These are phyloP conservation scores for Octodonta nipae DNA, from an alignment of 2,888 invertebrate genomes.

Conservation along the genomic window DNA sequence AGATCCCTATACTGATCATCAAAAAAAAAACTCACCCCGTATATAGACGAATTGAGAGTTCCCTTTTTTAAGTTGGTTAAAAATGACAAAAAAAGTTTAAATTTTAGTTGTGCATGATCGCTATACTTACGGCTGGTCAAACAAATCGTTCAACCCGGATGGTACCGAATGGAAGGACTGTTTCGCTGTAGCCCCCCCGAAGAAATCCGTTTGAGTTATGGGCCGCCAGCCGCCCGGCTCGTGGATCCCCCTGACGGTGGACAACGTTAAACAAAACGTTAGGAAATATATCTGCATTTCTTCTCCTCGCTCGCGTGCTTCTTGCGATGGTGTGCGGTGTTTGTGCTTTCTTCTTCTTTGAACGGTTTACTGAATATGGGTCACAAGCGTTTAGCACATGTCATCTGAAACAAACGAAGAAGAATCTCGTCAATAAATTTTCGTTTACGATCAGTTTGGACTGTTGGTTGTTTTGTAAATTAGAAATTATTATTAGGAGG, in stretches of 20 bases:
- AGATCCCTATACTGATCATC: too few relatives aligned
- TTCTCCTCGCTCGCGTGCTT: conserved; percentile 1
- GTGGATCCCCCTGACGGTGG: conserved; percentile 26
- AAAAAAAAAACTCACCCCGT: too few relatives aligned
- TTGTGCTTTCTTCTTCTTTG: too few relatives aligned
- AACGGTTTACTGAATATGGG: conserved; percentile 5
- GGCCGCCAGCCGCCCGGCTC: conserved; percentile 41
- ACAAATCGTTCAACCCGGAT: conserved; percentile 9
- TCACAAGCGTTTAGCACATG: conserved; percentile 8
- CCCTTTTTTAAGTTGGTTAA: too few relatives aligned
- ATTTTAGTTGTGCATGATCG: background rate
- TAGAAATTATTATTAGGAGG: too few relatives aligned
- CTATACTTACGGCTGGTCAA: conserved; percentile 8
- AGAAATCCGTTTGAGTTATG: conserved; percentile 28
- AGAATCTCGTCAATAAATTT: too few relatives aligned
- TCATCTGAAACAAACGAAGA: conserved; percentile 9
- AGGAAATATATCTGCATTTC: conserved; percentile 16
- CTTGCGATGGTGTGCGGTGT: background rate
- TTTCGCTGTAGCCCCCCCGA: conserved; percentile 6
- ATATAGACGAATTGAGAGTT: too few relatives aligned
- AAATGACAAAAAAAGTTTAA: too few relatives aligned
- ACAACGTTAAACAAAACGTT: conserved; percentile 22
- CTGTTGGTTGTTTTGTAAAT: too few relatives aligned
- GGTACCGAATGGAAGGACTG: conserved; percentile 11
- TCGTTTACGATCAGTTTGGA: too few relatives aligned